Evolutionary conservation across 2,113 vertebrate species (phyloP).

Genomic region (Budorcas taxicolor): DNA sequence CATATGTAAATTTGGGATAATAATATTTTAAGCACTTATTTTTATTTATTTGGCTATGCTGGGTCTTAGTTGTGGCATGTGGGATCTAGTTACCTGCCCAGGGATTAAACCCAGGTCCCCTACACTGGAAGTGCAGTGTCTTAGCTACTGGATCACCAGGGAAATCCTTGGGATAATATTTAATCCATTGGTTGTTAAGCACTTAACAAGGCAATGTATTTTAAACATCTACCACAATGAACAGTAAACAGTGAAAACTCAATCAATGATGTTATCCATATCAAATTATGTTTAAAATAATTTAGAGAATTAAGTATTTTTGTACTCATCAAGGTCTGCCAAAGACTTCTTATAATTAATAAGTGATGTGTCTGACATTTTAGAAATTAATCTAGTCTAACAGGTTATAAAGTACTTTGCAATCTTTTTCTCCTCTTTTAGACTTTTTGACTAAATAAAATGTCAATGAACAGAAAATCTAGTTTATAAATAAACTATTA

Average conservation of each 20-base stretch:
- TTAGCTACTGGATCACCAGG: not conserved
- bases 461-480: not conserved
- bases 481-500: not conserved
- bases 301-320: not conserved
- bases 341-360: not conserved
- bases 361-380: not conserved
- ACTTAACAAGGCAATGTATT: constrained; percentile 30
- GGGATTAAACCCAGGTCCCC: not conserved
- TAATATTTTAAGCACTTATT: constrained; percentile 8
- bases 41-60: not conserved
- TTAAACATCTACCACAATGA: constrained; percentile 14
- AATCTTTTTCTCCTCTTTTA: not conserved
- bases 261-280: not conserved
- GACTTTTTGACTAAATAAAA: constrained; percentile 25
- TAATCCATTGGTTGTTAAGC: not conserved
- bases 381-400: constrained; percentile 14
- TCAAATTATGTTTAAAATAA: constrained; percentile 29
- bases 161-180: not conserved
- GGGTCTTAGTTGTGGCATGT: not conserved
- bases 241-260: constrained; percentile 18
- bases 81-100: not conserved
- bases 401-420: not conserved
- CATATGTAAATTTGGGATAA: not conserved
- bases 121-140: not conserved
- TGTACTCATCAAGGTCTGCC: not conserved